These are phyloP conservation scores for Novumbra hubbsi DNA, from an alignment of 2,797 vertebrate genomes.

Conservation along the genomic window DNA sequence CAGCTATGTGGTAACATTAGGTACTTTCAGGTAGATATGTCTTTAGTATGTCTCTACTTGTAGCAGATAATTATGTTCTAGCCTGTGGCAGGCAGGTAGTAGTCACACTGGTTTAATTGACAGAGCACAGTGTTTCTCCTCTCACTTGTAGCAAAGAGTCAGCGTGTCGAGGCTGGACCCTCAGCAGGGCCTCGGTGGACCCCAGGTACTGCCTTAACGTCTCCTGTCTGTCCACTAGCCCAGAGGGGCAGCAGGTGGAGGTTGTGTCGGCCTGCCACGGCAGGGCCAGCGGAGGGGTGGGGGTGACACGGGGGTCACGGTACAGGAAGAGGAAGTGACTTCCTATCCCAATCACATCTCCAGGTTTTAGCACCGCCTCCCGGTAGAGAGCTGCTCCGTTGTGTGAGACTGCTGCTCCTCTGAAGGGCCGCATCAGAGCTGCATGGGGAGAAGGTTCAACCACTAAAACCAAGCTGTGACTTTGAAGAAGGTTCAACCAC, in stretches of 20 bases:
- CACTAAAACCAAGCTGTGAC: not conserved
- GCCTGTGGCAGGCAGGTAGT: not conserved
- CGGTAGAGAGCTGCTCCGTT: conserved; percentile 84
- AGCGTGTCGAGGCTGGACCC: conserved; percentile 78
- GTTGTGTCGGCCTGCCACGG: conserved; percentile 73
- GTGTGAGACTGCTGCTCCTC: conserved; percentile 85
- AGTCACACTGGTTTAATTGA: not conserved
- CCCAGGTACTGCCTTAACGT: conserved; percentile 83
- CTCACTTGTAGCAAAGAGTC: conserved; percentile 79
- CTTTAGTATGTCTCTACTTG: not conserved
- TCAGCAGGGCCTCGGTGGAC: conserved; percentile 79
- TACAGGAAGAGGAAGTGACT: conserved; percentile 90
- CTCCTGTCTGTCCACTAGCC: conserved; percentile 84
- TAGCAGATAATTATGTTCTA: not conserved
- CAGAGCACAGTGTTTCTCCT: not conserved
- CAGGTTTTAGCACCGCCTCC: conserved; percentile 82
- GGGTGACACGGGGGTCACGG: conserved; percentile 84
- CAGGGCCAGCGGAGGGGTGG: conserved; percentile 73
- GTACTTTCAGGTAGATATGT: not conserved
- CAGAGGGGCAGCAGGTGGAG: conserved; percentile 78
- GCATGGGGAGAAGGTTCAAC: not conserved
- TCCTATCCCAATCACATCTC: conserved; percentile 88
- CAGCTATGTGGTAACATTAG: not conserved
- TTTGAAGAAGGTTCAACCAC: too few relatives aligned
- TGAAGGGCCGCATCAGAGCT: conserved; percentile 84